Percentiles rank a stretch among this genome's conserved stretches.
These are phyloP conservation scores for Aphidius gifuensis DNA, from an alignment of 1,140 invertebrate genomes.

Conservation along the genomic window DNA sequence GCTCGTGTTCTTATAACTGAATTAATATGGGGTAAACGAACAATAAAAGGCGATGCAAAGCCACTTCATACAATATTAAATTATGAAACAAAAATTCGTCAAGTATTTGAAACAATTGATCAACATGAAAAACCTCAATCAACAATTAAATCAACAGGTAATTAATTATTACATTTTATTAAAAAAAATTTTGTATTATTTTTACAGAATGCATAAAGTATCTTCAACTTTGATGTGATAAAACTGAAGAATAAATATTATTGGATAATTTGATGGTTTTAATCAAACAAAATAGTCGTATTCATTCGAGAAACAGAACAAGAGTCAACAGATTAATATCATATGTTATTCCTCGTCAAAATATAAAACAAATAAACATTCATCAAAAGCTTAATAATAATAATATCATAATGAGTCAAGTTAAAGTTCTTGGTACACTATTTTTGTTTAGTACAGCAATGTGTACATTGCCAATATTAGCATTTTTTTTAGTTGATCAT, in stretches of 20 bases:
- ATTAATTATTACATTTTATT: slow-evolving; percentile 33
- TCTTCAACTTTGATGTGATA: neutral
- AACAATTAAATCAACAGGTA: slow-evolving; percentile 41
- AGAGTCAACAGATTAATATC: slow-evolving; percentile 34
- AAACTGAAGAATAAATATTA: neutral
- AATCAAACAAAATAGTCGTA: slow-evolving; percentile 48
- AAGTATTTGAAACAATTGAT: slow-evolving; percentile 40
- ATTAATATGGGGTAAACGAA: slow-evolving; percentile 74
- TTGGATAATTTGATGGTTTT: slow-evolving; percentile 43
- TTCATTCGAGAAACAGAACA: slow-evolving; percentile 41
- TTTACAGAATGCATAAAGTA: slow-evolving; percentile 41
- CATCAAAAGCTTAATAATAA: neutral
- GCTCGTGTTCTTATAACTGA: slow-evolving; percentile 76
- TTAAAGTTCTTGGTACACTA: slow-evolving; percentile 60
- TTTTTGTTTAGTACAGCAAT: slow-evolving; percentile 77
- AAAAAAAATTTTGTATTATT: slow-evolving; percentile 34
- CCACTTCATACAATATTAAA: slow-evolving; percentile 66
- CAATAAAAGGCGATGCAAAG: slow-evolving; percentile 65
- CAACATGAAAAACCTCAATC: slow-evolving; percentile 20
- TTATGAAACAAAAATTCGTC: slow-evolving; percentile 61
- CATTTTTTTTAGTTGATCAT: slow-evolving; percentile 68
- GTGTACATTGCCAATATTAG: slow-evolving; percentile 76
- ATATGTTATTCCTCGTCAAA: slow-evolving; percentile 19
- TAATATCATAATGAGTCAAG: slow-evolving; percentile 31
- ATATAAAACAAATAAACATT: neutral